phyloP scores from a whole-genome alignment of 2,113 vertebrate genomes.

The Crotalus tigris region DNA sequence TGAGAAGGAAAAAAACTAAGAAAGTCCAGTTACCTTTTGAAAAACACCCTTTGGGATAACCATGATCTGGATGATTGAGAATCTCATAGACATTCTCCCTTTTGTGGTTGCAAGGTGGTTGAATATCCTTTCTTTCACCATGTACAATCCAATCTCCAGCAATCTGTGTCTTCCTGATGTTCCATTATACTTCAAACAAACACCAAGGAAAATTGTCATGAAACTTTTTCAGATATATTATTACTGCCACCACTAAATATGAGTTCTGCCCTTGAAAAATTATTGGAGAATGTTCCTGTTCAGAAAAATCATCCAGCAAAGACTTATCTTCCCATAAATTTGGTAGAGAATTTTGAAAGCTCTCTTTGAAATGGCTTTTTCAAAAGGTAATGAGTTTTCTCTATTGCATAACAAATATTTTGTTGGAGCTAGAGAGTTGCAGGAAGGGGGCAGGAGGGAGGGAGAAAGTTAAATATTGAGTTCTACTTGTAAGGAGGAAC shows the following conservation, averaged over 20 bases:
- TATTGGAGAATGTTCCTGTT: background rate
- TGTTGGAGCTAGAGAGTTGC: background rate
- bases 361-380: background rate
- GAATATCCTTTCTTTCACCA: background rate
- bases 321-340: background rate
- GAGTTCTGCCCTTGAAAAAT: background rate
- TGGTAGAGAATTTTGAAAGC: background rate
- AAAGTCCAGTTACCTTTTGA: background rate
- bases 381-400: background rate
- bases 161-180: background rate
- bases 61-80: background rate
- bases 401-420: background rate
- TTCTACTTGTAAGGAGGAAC: conserved; percentile 17
- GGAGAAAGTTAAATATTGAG: background rate
- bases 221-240: background rate
- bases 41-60: background rate
- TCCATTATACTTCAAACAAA: background rate
- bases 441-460: background rate
- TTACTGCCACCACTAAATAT: background rate
- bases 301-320: background rate
- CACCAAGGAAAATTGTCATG: background rate
- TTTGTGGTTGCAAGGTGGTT: background rate
- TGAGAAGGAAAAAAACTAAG: background rate
- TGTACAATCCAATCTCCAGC: background rate
- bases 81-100: background rate